Percentiles rank a stretch among this genome's conserved stretches.
Conservation (phyloP, 2,797 vertebrate species). For the Tarsius wallacei region DNA sequence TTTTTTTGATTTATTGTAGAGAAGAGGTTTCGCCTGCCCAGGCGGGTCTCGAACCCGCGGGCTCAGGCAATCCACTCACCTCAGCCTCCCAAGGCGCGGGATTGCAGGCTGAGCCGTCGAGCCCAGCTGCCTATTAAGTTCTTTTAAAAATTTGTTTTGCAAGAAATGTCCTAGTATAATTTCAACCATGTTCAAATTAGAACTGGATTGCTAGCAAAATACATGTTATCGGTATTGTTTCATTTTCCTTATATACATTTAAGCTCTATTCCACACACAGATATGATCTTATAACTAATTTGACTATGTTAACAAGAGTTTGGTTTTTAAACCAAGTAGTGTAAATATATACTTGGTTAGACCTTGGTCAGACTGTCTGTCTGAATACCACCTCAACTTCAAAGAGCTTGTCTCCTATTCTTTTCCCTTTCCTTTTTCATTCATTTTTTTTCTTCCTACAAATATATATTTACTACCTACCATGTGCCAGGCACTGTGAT, state of each 20-base stretch:
- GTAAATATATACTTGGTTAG: neutral
- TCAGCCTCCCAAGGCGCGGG: neutral
- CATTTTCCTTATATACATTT: neutral
- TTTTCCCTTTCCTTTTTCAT: neutral
- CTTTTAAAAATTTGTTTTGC: slow-evolving; percentile 21
- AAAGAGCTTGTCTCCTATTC: neutral
- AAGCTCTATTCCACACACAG: neutral
- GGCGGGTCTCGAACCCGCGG: neutral
- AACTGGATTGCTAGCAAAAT: slow-evolving; percentile 49
- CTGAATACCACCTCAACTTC: neutral
- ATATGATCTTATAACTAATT: slow-evolving; percentile 14
- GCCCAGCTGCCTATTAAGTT: neutral
- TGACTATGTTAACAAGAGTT: slow-evolving; percentile 17
- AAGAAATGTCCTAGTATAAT: neutral
- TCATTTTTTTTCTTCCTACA: neutral
- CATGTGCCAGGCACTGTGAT: neutral
- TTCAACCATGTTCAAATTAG: slow-evolving; percentile 35
- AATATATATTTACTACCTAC: neutral
- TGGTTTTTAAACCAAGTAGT: neutral
- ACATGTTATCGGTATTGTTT: neutral
- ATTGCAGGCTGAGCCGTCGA: neutral
- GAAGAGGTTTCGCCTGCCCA: neutral
- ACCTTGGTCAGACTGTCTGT: neutral
- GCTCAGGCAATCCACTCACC: neutral
- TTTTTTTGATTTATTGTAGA: neutral